These are phyloP conservation scores for Punctoribates punctum DNA, from an alignment of 2,888 invertebrate species.

Conservation along the genomic window DNA sequence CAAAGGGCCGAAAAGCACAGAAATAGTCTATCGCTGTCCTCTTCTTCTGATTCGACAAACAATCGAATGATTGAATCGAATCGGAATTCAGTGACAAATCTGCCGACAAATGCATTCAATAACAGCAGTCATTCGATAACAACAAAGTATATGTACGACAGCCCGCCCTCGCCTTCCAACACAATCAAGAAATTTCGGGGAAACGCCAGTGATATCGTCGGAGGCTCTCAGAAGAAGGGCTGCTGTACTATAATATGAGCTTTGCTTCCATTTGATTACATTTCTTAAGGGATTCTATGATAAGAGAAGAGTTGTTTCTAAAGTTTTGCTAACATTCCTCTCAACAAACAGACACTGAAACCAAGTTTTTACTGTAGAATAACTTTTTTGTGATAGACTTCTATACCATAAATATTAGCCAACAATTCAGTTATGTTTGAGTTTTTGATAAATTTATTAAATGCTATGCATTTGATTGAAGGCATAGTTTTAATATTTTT, in stretches of 20 bases:
- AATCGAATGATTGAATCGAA: conserved; percentile 29
- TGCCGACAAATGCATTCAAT: conserved; percentile 14
- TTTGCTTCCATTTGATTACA: conserved; percentile 20
- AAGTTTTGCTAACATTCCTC: conserved; percentile 14
- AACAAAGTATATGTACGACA: conserved; percentile 44
- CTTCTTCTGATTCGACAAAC: conserved; percentile 17
- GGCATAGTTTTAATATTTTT: not conserved
- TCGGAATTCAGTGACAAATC: conserved; percentile 26
- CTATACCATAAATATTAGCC: not conserved
- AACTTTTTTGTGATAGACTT: conserved; percentile 24
- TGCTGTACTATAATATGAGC: conserved; percentile 49
- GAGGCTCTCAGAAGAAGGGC: conserved; percentile 45
- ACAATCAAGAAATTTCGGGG: conserved; percentile 47
- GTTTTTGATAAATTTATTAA: not conserved
- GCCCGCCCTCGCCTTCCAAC: conserved; percentile 47
- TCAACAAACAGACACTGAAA: not conserved
- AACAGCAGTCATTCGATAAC: conserved; percentile 33
- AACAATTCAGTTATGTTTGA: not conserved
- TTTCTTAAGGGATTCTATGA: not conserved
- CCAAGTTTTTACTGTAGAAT: not conserved
- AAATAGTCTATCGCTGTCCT: conserved; percentile 43
- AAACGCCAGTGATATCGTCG: conserved; percentile 48
- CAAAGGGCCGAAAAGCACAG: conserved; percentile 60
- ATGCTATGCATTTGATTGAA: not conserved
- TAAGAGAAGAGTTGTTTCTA: not conserved